Base-by-base conservation (phyloP, 2,888 invertebrate genomes). In the Nemurella pictetii region DNA sequence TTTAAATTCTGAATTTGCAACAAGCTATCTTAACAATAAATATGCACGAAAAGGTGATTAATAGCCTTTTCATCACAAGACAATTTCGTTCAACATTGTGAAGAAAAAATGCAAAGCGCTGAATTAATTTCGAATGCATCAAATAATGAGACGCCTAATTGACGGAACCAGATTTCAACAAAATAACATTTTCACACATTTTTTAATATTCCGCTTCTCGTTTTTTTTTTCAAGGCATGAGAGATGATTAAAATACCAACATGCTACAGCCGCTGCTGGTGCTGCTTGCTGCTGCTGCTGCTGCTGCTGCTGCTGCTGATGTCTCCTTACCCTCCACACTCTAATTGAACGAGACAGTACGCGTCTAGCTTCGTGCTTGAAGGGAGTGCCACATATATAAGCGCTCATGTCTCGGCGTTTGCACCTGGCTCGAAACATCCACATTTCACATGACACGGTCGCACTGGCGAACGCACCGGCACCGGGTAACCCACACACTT, bases 321-420 rank as follows among this genome's bases (percentile, higher is more conserved):
- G 4, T 29, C 29, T 78, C 78, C n/a, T 78, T 78, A 28, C n/a
- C 9, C n/a, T 12, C 29, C 0, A 9, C 2, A 29, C 25, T 26
- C 55, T 82, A 82, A 82, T 82, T 82, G 82, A 82, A 82, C 27
- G 82, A 26, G 72, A 82, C 72, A 82, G 2, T 4, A 27, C 73
- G 26, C 72, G 25, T 20, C 20, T 82, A 12, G 36, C 35, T 20
- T 81, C 36, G 81, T 36, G 25, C 32, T 12, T 0, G 55, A 28
- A 28, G 82, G 82, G 82, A 55, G 82, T 82, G 80, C 74, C 74
- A 74, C 74, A 74, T 25, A 74, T 25, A 15, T 15, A 36, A 36
- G 36, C 25, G 74, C 74, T 7, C n/a, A n/a, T n/a, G 55, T 55
- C 55, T 55, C 9, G 1, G 15, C 2, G 12, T 12, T 3, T 55